Conservation (phyloP, 2,797 vertebrate species). For the Gephyroberyx darwinii region DNA sequence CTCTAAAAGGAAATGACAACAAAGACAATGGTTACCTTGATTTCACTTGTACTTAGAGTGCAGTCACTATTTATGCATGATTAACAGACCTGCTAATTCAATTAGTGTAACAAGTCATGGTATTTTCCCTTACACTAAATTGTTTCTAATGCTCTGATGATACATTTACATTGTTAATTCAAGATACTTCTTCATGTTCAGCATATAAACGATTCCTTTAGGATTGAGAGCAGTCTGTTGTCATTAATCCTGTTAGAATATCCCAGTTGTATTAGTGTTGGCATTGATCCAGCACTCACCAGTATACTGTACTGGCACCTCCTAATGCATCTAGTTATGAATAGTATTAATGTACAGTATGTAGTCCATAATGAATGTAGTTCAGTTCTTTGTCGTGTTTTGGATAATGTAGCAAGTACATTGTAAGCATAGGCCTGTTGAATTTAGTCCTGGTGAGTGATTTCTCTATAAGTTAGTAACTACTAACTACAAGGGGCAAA, state of each 20-base stretch:
- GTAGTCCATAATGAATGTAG: not conserved
- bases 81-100: constrained; percentile 81
- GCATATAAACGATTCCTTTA: constrained; percentile 61
- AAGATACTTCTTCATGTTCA: constrained; percentile 64
- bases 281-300: constrained; percentile 21
- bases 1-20: constrained; percentile 72
- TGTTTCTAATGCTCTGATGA: constrained; percentile 76
- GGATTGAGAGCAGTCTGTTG: constrained; percentile 61
- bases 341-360: not conserved
- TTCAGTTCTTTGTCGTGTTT: constrained; percentile 28
- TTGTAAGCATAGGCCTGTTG: constrained; percentile 11
- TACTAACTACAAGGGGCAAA: no score
- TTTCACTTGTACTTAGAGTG: constrained; percentile 73
- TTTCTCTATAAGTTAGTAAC: not conserved
- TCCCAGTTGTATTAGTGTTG: constrained; percentile 18
- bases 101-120: constrained; percentile 75
- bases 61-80: constrained; percentile 76
- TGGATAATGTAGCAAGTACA: constrained; percentile 14
- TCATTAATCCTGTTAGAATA: constrained; percentile 57
- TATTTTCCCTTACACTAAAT: constrained; percentile 64
- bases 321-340: constrained; percentile 53
- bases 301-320: constrained; percentile 10
- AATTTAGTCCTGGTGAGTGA: constrained; percentile 28
- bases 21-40: constrained; percentile 68
- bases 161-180: constrained; percentile 74